Evolutionary conservation across 2,113 vertebrate species (phyloP), one percentile per base, ranked within the genome.

Genomic region (Myrmecobius fasciatus): DNA sequence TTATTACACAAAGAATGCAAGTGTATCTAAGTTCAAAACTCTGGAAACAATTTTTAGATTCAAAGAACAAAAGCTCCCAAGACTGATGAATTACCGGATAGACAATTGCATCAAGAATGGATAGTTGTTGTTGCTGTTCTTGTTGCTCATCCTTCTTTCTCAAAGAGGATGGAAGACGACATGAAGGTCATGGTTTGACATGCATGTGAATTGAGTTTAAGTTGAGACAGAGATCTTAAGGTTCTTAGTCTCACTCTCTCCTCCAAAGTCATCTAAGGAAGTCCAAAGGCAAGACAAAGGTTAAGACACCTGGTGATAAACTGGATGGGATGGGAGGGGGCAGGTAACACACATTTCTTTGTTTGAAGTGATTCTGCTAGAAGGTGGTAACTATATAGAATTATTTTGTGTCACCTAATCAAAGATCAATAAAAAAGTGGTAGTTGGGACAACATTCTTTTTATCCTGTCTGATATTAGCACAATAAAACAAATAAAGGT

Each of bases 1-100:
- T 88, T 48, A 7, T 12, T 94, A 26, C 91, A 53, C 46, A 94
- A 93, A 93, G 52, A 56, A 91, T 75, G 93, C 0, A 95, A 91
- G 43, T 95, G 89, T 75, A 25, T 94, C 46, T 75, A 95, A 96
- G 92, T 95, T 91, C 51, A 12, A 96, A 75, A 22, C 67, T 26
- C 67, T 89, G 51, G 48, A 3, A 12, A 43, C 94, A 96, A 92
- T 49, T 93, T 75, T 92, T 92, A 92, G 17, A 89, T 52, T 51
- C 54, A 11, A n/a, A 92, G 54, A 51, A 51, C 17, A 95, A 96
- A 92, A 94, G 3, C 17, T 95, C 91, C 90, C 47, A 12, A 22
- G 49, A 24, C 67, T 91, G 52, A 92, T 89, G 56, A 92, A 89
- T 95, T 52, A 53, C 49, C 43, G 60, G 89, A 49, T 20, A 93